A percentile compares a stretch with the other conserved stretches of the same genome.
These are phyloP conservation scores for Uloborus diversus DNA, from an alignment of 1,140 invertebrate species.

Conservation along the genomic window DNA sequence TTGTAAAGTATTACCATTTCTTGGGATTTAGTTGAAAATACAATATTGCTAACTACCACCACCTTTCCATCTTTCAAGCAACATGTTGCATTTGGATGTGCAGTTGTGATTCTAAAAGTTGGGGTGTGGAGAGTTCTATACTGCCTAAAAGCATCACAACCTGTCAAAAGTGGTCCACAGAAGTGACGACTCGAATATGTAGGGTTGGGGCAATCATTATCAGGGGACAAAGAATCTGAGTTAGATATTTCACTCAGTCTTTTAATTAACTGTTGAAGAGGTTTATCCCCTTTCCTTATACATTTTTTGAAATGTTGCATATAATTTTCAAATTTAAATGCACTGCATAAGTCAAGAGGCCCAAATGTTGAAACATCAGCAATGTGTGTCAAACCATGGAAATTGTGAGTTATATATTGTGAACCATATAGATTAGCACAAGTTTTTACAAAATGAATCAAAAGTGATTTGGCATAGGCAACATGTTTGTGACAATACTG, in stretches of 20 bases:
- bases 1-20: too few relatives aligned
- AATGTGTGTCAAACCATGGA: conserved; percentile 2
- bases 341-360: neutral
- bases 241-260: too few relatives aligned
- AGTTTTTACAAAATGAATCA: too few relatives aligned
- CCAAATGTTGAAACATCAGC: neutral
- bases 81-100: conserved; percentile 3
- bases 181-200: neutral
- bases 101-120: neutral
- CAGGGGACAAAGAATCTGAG: too few relatives aligned
- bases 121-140: neutral
- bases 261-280: too few relatives aligned
- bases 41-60: too few relatives aligned
- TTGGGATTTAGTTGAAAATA: too few relatives aligned
- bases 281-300: neutral
- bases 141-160: neutral
- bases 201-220: too few relatives aligned
- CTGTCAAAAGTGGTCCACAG: neutral
- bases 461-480: too few relatives aligned
- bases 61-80: too few relatives aligned
- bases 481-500: too few relatives aligned
- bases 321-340: too few relatives aligned
- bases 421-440: neutral
- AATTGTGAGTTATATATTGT: neutral
- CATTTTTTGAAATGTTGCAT: conserved; percentile 1